phyloP scores from a whole-genome alignment of 1,140 invertebrate species.

The Drosophila funebris region DNA sequence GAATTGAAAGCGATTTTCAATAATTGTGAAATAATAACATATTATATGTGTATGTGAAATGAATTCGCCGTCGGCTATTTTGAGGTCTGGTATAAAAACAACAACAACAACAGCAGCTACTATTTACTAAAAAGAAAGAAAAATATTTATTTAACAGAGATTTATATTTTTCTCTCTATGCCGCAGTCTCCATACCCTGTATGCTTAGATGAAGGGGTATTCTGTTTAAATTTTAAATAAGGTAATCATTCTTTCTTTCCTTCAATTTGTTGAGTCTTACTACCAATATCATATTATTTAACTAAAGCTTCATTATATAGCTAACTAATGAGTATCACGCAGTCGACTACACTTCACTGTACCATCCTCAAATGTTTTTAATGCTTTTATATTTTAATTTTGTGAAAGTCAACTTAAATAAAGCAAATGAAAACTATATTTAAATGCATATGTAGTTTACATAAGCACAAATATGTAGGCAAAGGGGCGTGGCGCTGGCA shows the following conservation, averaged over 20 bases:
- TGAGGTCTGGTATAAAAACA: conserved; percentile 21
- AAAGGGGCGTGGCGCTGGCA: not conserved
- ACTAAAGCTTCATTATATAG: too few relatives aligned
- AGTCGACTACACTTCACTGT: not conserved
- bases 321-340: not conserved
- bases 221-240: too few relatives aligned
- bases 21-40: conserved; percentile 22
- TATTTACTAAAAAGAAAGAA: too few relatives aligned
- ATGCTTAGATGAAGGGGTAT: too few relatives aligned
- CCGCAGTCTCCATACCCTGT: too few relatives aligned
- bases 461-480: conserved; percentile 12
- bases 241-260: too few relatives aligned
- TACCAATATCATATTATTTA: too few relatives aligned
- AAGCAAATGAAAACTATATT: conserved; percentile 55
- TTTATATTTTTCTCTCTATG: too few relatives aligned
- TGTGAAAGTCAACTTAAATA: conserved; percentile 56
- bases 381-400: conserved; percentile 31
- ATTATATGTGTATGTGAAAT: too few relatives aligned
- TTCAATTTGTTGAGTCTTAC: too few relatives aligned
- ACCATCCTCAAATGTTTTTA: conserved; percentile 2
- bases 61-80: not conserved
- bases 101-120: too few relatives aligned
- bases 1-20: conserved; percentile 15
- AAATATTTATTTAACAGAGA: not conserved
- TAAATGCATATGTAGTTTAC: conserved; percentile 41